A percentile compares a stretch with the other conserved stretches of the same genome.
These are phyloP conservation scores for Montipora efflorescens DNA, from an alignment of 64 coral and sea anemone genomes.

Conservation along the genomic window DNA sequence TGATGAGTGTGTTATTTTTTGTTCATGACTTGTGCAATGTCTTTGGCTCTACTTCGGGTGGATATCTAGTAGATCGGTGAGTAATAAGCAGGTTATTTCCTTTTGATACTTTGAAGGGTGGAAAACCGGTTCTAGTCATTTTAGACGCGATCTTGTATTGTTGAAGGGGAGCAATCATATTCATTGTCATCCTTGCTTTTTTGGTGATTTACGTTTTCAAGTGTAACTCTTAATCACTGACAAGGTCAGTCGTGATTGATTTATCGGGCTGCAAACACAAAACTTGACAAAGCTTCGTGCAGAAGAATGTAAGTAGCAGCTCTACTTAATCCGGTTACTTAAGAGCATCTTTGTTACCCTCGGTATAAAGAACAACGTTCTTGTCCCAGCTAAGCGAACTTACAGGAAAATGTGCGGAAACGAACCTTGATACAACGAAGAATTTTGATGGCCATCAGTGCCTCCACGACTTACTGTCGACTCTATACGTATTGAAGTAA, in stretches of 20 bases:
- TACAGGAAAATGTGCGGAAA: no score
- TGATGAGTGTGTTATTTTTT: conserved; percentile 94
- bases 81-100: background rate
- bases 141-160: background rate
- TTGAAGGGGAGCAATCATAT: no score
- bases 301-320: background rate
- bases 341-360: no score
- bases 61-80: conserved; percentile 88
- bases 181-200: background rate
- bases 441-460: no score
- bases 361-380: no score
- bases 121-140: background rate
- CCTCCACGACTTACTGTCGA: background rate
- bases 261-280: background rate
- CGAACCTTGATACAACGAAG: no score
- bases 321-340: no score
- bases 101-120: background rate
- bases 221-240: background rate
- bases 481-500: background rate
- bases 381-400: no score
- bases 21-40: conserved; percentile 94
- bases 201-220: background rate
- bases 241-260: background rate
- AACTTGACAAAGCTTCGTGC: background rate
- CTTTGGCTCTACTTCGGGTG: conserved; percentile 88